Evolutionary conservation across 1,140 invertebrate species (phyloP).

Genomic region (Schlechtendalia chinensis): DNA sequence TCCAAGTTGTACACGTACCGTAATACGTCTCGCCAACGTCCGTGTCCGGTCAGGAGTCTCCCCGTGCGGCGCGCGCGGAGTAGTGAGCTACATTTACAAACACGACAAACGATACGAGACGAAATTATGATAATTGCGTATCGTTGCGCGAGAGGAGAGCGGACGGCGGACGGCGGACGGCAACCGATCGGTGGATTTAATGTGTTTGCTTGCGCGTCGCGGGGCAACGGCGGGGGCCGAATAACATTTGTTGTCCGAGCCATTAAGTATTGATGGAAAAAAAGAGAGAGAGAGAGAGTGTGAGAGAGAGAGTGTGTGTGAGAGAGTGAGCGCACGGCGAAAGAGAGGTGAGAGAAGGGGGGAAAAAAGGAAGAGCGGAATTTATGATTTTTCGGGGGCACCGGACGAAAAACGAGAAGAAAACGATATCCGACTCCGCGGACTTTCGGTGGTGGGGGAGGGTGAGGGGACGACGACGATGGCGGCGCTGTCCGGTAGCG

Average conservation of each 20-base stretch:
- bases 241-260: constrained; percentile 50
- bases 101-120: neutral
- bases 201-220: constrained; percentile 40
- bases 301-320: neutral
- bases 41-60: neutral
- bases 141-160: neutral
- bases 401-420: constrained; percentile 49
- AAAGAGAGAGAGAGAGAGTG: constrained; percentile 1
- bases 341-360: neutral
- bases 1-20: too few species aligned
- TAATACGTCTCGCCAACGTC: neutral
- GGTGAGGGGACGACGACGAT: neutral
- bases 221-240: constrained; percentile 16
- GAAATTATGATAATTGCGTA: constrained; percentile 47
- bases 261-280: constrained; percentile 50
- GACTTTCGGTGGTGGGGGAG: neutral
- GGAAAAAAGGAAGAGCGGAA: constrained; percentile 38
- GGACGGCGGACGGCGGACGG: neutral
- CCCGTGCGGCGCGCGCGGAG: too few species aligned
- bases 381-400: constrained; percentile 50
- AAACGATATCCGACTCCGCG: constrained; percentile 44
- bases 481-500: neutral
- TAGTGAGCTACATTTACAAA: too few species aligned
- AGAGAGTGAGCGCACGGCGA: too few species aligned
- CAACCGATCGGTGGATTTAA: constrained; percentile 41